phyloP scores from a whole-genome alignment of 1,140 invertebrate genomes.

The Linepithema humile region DNA sequence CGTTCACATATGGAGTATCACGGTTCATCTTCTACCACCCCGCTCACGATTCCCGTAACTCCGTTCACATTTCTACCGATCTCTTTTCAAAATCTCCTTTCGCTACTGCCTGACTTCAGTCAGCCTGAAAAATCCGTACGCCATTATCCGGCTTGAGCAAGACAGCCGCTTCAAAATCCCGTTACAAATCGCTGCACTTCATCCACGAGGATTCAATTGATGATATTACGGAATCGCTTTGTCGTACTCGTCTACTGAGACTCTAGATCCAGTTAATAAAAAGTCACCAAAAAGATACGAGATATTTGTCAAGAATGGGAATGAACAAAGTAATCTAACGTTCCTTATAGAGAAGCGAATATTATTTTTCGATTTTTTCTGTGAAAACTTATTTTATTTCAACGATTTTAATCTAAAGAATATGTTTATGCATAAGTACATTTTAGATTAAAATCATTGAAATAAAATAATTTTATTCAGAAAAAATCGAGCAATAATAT shows the following conservation, averaged over 20 bases:
- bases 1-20: neutral
- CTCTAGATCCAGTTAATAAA: conserved; percentile 54
- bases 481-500: no score
- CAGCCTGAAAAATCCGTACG: conserved; percentile 63
- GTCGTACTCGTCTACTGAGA: conserved; percentile 35
- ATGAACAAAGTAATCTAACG: conserved; percentile 51
- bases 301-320: conserved; percentile 60
- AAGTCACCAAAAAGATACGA: conserved; percentile 46
- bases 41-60: conserved; percentile 10
- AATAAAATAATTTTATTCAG: no score
- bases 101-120: conserved; percentile 52
- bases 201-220: conserved; percentile 68
- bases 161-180: conserved; percentile 65
- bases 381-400: neutral
- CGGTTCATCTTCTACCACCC: conserved; percentile 6
- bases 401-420: no score
- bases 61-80: conserved; percentile 35
- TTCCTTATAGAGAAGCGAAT: conserved; percentile 36
- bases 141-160: conserved; percentile 61
- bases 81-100: conserved; percentile 64
- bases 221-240: conserved; percentile 67
- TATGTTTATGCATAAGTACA: no score
- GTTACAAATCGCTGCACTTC: conserved; percentile 65
- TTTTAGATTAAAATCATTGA: no score
- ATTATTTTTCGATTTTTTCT: conserved; percentile 26